Evolutionary conservation across 53 echinoderm and acorn worm genomes (phyloP).

Genomic region (Luidia sarsii): DNA sequence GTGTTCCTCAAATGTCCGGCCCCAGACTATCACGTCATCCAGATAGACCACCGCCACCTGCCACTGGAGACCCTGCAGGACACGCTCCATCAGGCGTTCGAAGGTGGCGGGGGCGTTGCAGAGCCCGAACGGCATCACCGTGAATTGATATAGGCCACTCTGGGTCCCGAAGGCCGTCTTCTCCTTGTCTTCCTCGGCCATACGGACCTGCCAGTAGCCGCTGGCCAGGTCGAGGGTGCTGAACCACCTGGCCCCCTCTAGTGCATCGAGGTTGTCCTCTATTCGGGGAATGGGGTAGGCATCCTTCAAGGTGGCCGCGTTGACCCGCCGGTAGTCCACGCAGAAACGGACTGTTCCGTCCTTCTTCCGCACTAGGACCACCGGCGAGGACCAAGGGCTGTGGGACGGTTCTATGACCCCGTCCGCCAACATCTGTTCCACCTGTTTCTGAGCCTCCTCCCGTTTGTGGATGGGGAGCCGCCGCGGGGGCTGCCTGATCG

Average conservation of each 20-base stretch:
- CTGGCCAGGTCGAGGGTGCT: slow-evolving; percentile 48
- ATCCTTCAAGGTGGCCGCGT: slow-evolving; percentile 1
- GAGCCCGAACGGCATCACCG: slow-evolving; percentile 41
- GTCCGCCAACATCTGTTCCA: slow-evolving; percentile 50
- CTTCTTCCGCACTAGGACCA: slow-evolving; percentile 45
- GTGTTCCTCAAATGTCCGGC: not conserved
- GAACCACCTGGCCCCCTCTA: slow-evolving; percentile 58
- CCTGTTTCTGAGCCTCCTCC: slow-evolving; percentile 40
- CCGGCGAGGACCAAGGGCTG: slow-evolving; percentile 48
- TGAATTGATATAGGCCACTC: slow-evolving; percentile 59
- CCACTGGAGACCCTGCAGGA: slow-evolving; percentile 8
- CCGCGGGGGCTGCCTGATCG: slow-evolving; percentile 54
- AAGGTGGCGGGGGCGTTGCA: slow-evolving; percentile 18
- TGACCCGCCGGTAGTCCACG: slow-evolving; percentile 5
- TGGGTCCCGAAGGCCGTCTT: slow-evolving; percentile 65
- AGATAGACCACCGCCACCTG: slow-evolving; percentile 18
- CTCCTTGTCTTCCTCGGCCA: slow-evolving; percentile 49
- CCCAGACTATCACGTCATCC: slow-evolving; percentile 11
- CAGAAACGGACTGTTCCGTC: slow-evolving; percentile 11
- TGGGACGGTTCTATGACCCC: slow-evolving; percentile 21
- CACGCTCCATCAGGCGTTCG: slow-evolving; percentile 9
- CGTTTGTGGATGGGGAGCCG: slow-evolving; percentile 50
- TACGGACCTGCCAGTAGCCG: slow-evolving; percentile 74
- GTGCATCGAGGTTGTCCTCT: slow-evolving; percentile 54
- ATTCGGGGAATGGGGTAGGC: slow-evolving; percentile 54